Conservation (phyloP, 2,888 invertebrate genomes). For the Hydroisotoma schaefferi region DNA sequence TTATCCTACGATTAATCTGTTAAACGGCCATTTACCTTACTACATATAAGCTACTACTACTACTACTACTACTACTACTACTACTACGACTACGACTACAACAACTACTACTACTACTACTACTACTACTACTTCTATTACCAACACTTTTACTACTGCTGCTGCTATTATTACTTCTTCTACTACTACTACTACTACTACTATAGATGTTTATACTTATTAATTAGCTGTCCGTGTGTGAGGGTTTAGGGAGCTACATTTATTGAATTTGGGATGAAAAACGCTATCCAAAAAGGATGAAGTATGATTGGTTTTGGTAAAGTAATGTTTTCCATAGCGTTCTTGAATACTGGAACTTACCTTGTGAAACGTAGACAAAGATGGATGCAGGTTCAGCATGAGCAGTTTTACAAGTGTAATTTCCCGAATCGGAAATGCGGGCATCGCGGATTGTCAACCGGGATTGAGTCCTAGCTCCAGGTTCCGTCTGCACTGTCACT, state of each 20-base stretch:
- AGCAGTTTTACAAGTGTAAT: constrained; percentile 84
- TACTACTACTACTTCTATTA: too few species aligned
- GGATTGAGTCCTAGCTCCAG: constrained; percentile 78
- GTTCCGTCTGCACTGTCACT: constrained; percentile 68
- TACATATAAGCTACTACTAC: too few species aligned
- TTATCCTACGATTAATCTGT: too few species aligned
- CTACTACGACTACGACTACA: too few species aligned
- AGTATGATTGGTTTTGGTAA: background rate
- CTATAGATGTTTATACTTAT: too few species aligned
- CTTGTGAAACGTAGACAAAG: constrained; percentile 84
- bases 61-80: too few species aligned
- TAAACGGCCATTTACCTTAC: too few species aligned
- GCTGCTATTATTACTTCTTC: too few species aligned
- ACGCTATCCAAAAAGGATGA: background rate
- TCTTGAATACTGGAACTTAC: constrained; percentile 57
- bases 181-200: too few species aligned
- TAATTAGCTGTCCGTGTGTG: background rate
- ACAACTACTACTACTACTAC: too few species aligned
- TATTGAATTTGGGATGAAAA: background rate
- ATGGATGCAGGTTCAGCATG: constrained; percentile 85
- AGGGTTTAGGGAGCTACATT: background rate
- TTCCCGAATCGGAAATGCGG: constrained; percentile 78
- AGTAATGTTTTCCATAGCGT: background rate
- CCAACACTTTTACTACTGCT: too few species aligned
- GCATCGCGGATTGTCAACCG: constrained; percentile 78